Evolutionary conservation across 2,797 vertebrate species (phyloP), one percentile per base, ranked within the genome.

Genomic region (Cheirogaleus major): DNA sequence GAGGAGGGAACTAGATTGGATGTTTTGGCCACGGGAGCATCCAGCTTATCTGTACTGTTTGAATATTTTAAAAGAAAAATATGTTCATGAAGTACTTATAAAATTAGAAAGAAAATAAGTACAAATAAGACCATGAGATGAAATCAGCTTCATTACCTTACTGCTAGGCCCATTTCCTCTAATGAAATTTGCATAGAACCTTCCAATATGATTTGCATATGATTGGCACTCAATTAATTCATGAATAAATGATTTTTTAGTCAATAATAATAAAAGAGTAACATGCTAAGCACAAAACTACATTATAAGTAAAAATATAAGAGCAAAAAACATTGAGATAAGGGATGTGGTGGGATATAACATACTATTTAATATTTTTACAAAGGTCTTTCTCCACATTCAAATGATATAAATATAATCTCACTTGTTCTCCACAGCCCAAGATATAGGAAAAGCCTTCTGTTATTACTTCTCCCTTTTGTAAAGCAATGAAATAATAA

Each of bases 91-190:
- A 65, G 6, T 67, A 67, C n/a, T 75, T 87, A 83, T 80, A 76
- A 52, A 92, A 65, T 73, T 45, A 73, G 48, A 94, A 89, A 63
- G 17, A 63, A 95, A 69, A 63, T 67, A 87, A 88, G 72, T 35
- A 52, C 67, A 90, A 96, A 69, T 57, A 83, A 85, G 23, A 0
- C 14, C 73, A 38, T 43, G 41, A 88, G 30, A 61, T 90, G 41
- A 45, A 96, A 67, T 88, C 22, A 82, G 41, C 22, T 88, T 94
- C 52, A 59, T 55, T 83, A 35, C 25, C 5, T 67, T 69, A 35
- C 32, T 69, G 18, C 86, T 76, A 63, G 5, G 79, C 30, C 23
- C 22, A 10, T 86, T 81, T 76, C 45, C 69, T n/a, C 41, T 72
- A 18, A 65, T 57, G 73, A 93, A 76, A 89, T 76, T 76, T 93